Conservation (phyloP, 2,888 invertebrate genomes). For the Nomada flava region DNA sequence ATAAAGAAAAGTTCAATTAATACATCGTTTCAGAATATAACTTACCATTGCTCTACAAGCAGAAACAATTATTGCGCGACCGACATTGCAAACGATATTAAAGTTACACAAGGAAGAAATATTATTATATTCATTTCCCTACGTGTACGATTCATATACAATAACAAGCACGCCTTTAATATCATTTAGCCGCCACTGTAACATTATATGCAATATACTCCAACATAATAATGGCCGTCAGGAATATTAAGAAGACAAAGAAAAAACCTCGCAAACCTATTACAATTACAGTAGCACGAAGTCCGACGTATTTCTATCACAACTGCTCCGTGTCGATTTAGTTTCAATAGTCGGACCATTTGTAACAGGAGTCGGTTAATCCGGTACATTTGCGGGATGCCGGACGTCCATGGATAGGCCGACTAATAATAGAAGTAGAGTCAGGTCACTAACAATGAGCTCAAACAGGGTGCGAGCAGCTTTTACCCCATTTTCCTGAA, state of each 20-base stretch:
- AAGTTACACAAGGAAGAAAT: no score
- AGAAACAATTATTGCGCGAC: background rate
- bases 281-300: background rate
- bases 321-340: slow-evolving; percentile 23
- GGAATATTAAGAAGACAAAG: background rate
- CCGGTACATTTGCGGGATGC: slow-evolving; percentile 62
- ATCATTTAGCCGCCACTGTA: background rate
- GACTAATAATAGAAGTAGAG: slow-evolving; percentile 74
- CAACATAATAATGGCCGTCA: background rate
- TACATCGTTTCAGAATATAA: background rate
- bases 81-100: no score
- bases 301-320: slow-evolving; percentile 12
- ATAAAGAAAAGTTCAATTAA: slow-evolving; percentile 1
- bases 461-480: slow-evolving; percentile 59
- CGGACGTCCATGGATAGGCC: slow-evolving; percentile 56
- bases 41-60: background rate
- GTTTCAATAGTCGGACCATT: slow-evolving; percentile 45
- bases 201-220: background rate
- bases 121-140: no score
- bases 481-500: slow-evolving; percentile 74
- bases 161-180: background rate
- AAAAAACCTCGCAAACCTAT: background rate
- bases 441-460: slow-evolving; percentile 73
- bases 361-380: slow-evolving; percentile 56
- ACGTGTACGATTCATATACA: no score